Evolutionary conservation across 2,113 vertebrate species (phyloP).

Genomic region (Acrocephalus arundinaceus): DNA sequence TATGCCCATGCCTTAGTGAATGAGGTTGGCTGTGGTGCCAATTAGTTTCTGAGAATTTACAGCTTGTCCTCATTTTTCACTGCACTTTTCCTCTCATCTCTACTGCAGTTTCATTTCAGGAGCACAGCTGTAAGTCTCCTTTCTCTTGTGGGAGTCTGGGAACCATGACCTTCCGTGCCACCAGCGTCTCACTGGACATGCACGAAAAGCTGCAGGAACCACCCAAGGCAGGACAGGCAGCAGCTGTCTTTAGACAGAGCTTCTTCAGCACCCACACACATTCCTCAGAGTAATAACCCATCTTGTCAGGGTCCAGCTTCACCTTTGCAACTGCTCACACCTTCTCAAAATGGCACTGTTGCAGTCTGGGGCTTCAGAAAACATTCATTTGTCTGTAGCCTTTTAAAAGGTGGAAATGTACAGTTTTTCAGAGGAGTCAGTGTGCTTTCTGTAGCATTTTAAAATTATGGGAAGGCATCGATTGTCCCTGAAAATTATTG

Average conservation of each 20-base stretch:
- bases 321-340: background rate
- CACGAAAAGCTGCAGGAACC: fast-evolving
- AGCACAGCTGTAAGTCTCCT: background rate
- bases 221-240: background rate
- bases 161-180: background rate
- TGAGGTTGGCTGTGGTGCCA: background rate
- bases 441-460: background rate
- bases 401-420: background rate
- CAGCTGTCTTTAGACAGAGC: background rate
- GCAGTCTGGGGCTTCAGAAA: background rate
- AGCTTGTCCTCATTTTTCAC: background rate
- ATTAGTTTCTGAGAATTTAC: constrained; percentile 1
- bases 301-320: background rate
- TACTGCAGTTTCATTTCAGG: background rate
- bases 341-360: background rate
- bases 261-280: fast-evolving
- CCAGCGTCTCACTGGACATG: background rate
- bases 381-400: background rate
- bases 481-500: background rate
- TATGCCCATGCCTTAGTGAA: background rate
- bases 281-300: background rate
- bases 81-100: background rate
- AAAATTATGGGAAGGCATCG: background rate
- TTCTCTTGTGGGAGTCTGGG: background rate
- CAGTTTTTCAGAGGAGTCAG: background rate